A percentile compares a stretch with the other conserved stretches of the same genome.
Conservation (phyloP, 2,113 vertebrate genomes). For the Polypterus bichir region DNA sequence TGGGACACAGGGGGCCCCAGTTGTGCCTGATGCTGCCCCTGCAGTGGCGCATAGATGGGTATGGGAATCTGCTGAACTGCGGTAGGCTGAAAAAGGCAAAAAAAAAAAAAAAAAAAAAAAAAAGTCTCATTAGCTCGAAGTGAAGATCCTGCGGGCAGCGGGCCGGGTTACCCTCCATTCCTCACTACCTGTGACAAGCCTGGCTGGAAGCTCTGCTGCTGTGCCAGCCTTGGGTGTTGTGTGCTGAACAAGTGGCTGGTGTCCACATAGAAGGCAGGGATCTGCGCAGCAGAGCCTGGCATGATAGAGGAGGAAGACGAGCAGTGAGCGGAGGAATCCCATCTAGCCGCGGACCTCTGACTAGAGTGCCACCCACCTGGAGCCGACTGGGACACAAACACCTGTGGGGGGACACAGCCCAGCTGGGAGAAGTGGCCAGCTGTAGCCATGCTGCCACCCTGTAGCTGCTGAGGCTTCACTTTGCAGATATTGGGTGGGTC, state of each 20-base stretch:
- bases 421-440: conserved; percentile 84
- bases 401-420: conserved; percentile 86
- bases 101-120: neutral
- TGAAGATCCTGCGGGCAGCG: neutral
- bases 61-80: conserved; percentile 94
- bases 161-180: neutral
- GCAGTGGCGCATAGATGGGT: conserved; percentile 87
- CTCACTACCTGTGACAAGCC: conserved; percentile 85
- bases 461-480: conserved; percentile 92
- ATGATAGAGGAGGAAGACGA: neutral
- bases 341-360: conserved; percentile 3
- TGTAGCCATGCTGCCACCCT: conserved; percentile 66
- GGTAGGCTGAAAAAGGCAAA: conserved; percentile 49
- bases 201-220: conserved; percentile 90
- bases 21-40: conserved; percentile 81
- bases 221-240: conserved; percentile 82
- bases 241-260: conserved; percentile 90
- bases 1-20: conserved; percentile 85
- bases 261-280: conserved; percentile 95
- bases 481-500: conserved; percentile 97
- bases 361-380: conserved; percentile 60
- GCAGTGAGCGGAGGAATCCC: neutral
- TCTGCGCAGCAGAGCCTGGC: conserved; percentile 71
- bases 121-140: neutral
- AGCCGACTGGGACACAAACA: conserved; percentile 95